Evolutionary conservation across 2,888 invertebrate species (phyloP).

Genomic region (Autographa gamma): DNA sequence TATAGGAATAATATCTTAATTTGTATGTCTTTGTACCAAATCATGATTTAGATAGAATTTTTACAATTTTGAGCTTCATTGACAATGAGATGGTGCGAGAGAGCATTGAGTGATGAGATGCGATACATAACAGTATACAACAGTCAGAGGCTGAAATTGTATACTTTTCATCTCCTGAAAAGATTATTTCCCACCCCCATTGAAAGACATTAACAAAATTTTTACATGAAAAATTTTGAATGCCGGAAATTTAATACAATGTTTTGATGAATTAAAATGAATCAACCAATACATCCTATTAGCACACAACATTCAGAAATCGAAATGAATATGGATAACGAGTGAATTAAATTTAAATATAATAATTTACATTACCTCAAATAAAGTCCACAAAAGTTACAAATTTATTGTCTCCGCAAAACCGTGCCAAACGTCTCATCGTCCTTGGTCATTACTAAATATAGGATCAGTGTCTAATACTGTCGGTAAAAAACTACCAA

Average conservation of each 20-base stretch:
- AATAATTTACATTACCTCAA: constrained; percentile 46
- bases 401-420: constrained; percentile 64
- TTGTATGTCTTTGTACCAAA: constrained; percentile 88
- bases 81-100: constrained; percentile 68
- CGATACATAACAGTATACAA: constrained; percentile 41
- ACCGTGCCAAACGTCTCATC: constrained; percentile 41
- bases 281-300: constrained; percentile 12
- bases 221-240: constrained; percentile 82
- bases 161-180: constrained; percentile 81
- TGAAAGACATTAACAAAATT: constrained; percentile 80
- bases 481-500: constrained; percentile 55
- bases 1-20: constrained; percentile 84
- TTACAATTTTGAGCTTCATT: constrained; percentile 71
- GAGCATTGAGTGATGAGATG: constrained; percentile 68
- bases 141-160: constrained; percentile 72
- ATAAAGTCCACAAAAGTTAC: constrained; percentile 51
- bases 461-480: constrained; percentile 49
- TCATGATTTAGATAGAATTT: constrained; percentile 72
- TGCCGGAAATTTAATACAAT: constrained; percentile 65
- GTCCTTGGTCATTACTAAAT: constrained; percentile 60
- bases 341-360: constrained; percentile 23
- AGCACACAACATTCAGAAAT: constrained; percentile 36
- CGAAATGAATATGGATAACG: constrained; percentile 31
- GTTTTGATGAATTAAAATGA: constrained; percentile 33
- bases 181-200: constrained; percentile 75